phyloP scores from a whole-genome alignment of 35 echinoderm and acorn worm genomes.

The Heliocidaris erythrogramma region DNA sequence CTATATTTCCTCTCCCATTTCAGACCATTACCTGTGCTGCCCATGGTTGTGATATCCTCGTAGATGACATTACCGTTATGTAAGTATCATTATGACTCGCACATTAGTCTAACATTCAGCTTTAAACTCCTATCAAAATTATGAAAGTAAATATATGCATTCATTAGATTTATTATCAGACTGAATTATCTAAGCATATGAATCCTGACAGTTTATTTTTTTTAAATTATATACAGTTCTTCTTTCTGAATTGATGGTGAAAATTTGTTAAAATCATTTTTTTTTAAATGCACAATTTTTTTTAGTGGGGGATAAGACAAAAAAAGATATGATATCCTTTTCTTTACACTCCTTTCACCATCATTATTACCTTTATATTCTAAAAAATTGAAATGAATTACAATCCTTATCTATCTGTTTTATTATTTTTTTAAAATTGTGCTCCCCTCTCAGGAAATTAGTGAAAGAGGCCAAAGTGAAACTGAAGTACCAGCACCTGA shows the following conservation, averaged over 20 bases:
- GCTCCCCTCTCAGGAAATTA: conserved; percentile 63
- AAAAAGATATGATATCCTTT: not conserved
- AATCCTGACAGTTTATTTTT: not conserved
- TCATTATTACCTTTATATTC: no score
- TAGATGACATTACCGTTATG: conserved; percentile 96
- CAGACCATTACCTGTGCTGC: conserved; percentile 99
- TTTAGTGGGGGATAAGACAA: not conserved
- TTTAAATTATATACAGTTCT: not conserved
- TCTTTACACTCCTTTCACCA: not conserved
- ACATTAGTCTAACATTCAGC: no score
- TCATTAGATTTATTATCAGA: no score
- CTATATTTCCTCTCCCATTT: conserved; percentile 22
- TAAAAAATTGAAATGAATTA: no score
- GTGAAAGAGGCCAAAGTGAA: conserved; percentile 99
- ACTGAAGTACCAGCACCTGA: conserved; percentile 99
- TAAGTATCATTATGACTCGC: conserved; percentile 65
- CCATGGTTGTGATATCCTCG: conserved; percentile 95
- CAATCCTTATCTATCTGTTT: no score
- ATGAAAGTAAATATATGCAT: no score
- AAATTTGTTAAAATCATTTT: not conserved
- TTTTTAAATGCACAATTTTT: not conserved
- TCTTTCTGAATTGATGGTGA: not conserved
- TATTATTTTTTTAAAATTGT: not conserved
- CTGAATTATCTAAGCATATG: no score
- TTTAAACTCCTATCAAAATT: no score